These are phyloP conservation scores for Bactericera cockerelli DNA, from an alignment of 1,140 invertebrate species.

Conservation along the genomic window DNA sequence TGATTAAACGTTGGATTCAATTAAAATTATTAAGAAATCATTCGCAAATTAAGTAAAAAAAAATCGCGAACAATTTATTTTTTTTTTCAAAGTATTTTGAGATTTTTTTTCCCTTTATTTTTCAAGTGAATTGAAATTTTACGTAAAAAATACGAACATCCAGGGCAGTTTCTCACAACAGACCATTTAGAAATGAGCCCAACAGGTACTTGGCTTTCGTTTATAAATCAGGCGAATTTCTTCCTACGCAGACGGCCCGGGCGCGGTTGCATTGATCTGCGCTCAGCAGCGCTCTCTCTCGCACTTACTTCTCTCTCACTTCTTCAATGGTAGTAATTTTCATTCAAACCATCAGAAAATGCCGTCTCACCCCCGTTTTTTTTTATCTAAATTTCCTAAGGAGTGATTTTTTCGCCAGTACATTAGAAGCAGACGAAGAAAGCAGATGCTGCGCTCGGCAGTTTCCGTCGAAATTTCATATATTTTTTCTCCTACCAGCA, in stretches of 20 bases:
- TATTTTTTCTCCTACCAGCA: too few species aligned
- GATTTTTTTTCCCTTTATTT: too few species aligned
- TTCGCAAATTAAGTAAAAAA: too few species aligned
- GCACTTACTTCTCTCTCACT: background rate
- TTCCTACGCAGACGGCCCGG: constrained; percentile 1
- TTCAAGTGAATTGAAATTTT: too few species aligned
- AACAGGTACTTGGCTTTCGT: constrained; percentile 7
- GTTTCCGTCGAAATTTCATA: too few species aligned
- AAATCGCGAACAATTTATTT: too few species aligned
- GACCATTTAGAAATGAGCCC: background rate
- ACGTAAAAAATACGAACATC: too few species aligned
- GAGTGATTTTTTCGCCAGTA: background rate
- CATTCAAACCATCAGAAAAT: background rate
- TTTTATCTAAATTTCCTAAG: background rate
- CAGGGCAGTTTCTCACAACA: too few species aligned
- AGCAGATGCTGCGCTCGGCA: background rate
- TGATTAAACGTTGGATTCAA: too few species aligned
- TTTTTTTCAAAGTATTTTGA: too few species aligned
- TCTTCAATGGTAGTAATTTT: constrained; percentile 7
- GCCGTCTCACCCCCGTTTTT: background rate
- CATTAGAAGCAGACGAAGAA: background rate
- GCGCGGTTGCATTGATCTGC: background rate
- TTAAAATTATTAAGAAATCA: too few species aligned
- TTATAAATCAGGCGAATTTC: background rate
- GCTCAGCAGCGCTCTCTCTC: background rate